Conservation (phyloP, 2,113 vertebrate species). For the Danionella cerebrum region DNA sequence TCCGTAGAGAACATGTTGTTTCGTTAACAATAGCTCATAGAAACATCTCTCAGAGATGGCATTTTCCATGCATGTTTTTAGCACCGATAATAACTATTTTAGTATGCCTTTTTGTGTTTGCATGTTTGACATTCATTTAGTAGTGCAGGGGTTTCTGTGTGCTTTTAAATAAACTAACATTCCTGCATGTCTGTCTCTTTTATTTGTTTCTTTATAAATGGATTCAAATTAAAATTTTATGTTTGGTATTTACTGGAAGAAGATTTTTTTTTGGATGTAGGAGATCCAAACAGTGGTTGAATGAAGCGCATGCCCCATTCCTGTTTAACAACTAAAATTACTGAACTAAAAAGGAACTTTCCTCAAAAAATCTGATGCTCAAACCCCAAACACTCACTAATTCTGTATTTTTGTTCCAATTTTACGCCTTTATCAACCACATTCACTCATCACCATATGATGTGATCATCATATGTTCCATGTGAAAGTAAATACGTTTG, state of each 20-base stretch:
- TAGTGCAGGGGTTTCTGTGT: too few relatives aligned
- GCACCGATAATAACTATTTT: constrained; percentile 14
- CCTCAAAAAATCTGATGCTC: not conserved
- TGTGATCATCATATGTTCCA: constrained; percentile 40
- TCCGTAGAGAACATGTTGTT: not conserved
- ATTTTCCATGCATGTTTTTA: not conserved
- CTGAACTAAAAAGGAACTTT: not conserved
- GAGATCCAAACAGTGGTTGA: not conserved
- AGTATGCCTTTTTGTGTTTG: constrained; percentile 35
- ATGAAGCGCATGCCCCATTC: not conserved
- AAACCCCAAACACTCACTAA: not conserved
- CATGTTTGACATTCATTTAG: constrained; percentile 54
- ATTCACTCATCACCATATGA: constrained; percentile 36
- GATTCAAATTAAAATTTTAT: not conserved
- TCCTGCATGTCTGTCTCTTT: constrained; percentile 64
- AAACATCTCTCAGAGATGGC: not conserved
- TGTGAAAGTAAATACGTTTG: constrained; percentile 56
- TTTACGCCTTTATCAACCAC: constrained; percentile 1
- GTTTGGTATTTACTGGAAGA: not conserved
- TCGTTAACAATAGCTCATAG: not conserved
- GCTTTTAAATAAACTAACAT: constrained; percentile 53
- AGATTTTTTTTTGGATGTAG: not conserved
- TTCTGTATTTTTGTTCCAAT: not conserved
- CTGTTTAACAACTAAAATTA: too few relatives aligned
- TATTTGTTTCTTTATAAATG: constrained; percentile 3